A percentile compares a stretch with the other conserved stretches of the same genome.
phyloP scores from a whole-genome alignment of 2,888 invertebrate genomes.

The Epistrophe grossulariae region DNA sequence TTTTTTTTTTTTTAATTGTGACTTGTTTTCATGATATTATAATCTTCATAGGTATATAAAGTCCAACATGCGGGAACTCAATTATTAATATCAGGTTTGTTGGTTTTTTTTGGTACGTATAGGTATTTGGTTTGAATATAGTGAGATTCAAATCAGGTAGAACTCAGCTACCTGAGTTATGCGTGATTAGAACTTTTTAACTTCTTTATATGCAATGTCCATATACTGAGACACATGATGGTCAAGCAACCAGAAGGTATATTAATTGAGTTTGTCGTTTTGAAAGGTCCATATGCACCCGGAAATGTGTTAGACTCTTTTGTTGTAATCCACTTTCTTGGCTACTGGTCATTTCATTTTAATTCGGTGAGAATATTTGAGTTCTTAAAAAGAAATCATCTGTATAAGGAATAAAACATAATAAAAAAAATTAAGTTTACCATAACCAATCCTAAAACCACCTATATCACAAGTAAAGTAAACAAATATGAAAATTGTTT shows the following conservation, averaged over 20 bases:
- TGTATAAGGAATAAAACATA: neutral
- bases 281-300: slow-evolving; percentile 50
- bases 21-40: neutral
- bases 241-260: slow-evolving; percentile 26
- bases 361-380: slow-evolving; percentile 4
- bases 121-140: neutral
- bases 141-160: slow-evolving; percentile 1
- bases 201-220: slow-evolving; percentile 12
- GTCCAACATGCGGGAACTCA: slow-evolving; percentile 13
- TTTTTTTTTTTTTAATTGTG: neutral
- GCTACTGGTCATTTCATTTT: neutral
- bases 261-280: slow-evolving; percentile 36
- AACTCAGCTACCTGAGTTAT: neutral
- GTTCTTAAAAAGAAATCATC: neutral
- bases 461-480: too few species aligned
- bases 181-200: slow-evolving; percentile 20
- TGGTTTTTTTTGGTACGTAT: neutral
- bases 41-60: neutral
- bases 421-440: neutral
- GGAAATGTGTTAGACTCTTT: slow-evolving; percentile 71
- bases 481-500: too few species aligned
- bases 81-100: slow-evolving; percentile 12
- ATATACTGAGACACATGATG: neutral
- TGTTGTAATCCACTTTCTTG: slow-evolving; percentile 26
- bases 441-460: too few species aligned